Percentiles rank a stretch among this genome's conserved stretches.
phyloP scores from a whole-genome alignment of 2,888 invertebrate species.

The Odontothrips loti region DNA sequence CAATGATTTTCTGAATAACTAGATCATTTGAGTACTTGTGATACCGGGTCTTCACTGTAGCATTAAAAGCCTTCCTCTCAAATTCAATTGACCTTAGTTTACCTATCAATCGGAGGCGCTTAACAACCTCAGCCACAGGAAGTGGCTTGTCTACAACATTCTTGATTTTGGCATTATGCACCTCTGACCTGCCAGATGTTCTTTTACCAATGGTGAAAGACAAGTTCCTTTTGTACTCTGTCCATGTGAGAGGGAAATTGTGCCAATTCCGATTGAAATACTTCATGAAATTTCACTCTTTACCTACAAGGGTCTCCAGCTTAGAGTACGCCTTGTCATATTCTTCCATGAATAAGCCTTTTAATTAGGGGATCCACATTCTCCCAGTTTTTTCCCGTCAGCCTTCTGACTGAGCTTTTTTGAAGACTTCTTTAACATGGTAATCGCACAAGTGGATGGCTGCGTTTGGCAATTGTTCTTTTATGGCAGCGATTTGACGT shows the following conservation, averaged over 20 bases:
- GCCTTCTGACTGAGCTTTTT: background rate
- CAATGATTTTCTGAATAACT: background rate
- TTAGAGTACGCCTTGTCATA: background rate
- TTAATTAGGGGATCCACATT: background rate
- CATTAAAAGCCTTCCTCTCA: background rate
- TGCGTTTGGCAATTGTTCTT: background rate
- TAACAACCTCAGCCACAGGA: background rate
- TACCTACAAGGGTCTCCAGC: background rate
- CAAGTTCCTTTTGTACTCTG: background rate
- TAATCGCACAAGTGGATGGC: background rate
- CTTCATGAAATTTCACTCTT: background rate
- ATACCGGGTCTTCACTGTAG: background rate
- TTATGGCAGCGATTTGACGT: background rate
- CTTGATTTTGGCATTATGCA: background rate
- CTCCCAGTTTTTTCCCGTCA: background rate
- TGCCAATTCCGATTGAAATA: background rate
- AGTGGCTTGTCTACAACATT: background rate
- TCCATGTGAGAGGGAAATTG: background rate
- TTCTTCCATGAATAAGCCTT: background rate
- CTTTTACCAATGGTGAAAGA: background rate
- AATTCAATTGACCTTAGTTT: background rate
- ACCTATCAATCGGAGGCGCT: background rate
- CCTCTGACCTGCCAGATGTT: background rate
- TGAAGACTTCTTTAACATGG: background rate
- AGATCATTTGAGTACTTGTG: background rate